phyloP scores from a whole-genome alignment of 2,113 vertebrate genomes.

The Poeciliopsis turrubarensis region DNA sequence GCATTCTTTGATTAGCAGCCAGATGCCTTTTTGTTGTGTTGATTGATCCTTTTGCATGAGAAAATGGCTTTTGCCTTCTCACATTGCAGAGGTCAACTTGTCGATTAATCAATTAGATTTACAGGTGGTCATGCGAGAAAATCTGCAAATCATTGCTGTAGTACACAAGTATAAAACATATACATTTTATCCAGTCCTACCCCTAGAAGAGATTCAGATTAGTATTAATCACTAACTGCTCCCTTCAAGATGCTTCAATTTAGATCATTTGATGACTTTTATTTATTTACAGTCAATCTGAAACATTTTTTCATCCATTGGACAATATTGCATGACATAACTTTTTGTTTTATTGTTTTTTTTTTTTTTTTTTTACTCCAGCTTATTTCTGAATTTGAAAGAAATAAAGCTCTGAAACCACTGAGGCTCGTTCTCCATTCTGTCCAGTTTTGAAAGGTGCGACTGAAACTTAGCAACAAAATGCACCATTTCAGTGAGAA shows the following conservation, averaged over 20 bases:
- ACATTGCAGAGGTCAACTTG: slow-evolving; percentile 73
- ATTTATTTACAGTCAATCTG: neutral
- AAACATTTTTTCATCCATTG: neutral
- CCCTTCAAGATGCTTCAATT: no score
- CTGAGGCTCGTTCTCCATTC: no score
- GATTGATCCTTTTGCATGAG: slow-evolving; percentile 77
- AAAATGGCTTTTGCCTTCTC: slow-evolving; percentile 73
- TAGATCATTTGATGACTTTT: no score
- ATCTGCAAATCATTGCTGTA: neutral
- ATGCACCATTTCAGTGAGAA: no score
- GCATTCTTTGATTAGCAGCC: slow-evolving; percentile 51
- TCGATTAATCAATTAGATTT: slow-evolving; percentile 61
- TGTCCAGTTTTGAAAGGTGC: no score
- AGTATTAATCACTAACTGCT: no score
- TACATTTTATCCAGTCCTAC: no score
- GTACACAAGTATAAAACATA: neutral
- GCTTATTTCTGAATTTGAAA: neutral
- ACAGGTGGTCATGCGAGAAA: slow-evolving; percentile 45
- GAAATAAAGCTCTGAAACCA: no score
- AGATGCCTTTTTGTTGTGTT: slow-evolving; percentile 52
- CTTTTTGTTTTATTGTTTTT: no score
- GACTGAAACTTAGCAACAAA: neutral
- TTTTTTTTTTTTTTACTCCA: neutral
- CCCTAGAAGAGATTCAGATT: no score
- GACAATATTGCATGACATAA: no score